Base-by-base conservation (phyloP, 1,140 invertebrate species). In the Grapholita molesta region DNA sequence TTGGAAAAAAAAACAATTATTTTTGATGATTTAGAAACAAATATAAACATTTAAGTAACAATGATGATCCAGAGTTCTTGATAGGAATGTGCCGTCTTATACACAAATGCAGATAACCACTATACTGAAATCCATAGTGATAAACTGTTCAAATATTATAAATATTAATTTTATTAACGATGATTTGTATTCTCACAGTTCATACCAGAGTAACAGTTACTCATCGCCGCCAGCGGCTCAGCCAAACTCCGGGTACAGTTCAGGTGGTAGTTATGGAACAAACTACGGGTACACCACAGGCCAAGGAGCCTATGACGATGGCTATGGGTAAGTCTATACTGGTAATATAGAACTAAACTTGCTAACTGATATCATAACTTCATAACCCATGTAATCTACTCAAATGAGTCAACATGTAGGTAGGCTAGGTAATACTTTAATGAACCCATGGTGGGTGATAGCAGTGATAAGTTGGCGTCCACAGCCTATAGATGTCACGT, bases 11-110 rank as follows among this genome's bases (percentile, higher is more conserved):
- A 48, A 48, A 15, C 7, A 18, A 2, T 48, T 18, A 8, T n/a
- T 7, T 48, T 48, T 18, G 15, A n/a, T 38, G n/a, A 0, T 38
- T 0, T 12, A 5, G 11, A 38, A 11, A 25, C 33, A 64, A 52
- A 52, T 21, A 11, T 30, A 48, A 32, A 24, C 42, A 18, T 61
- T 6, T 67, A 64, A 23, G 12, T 9, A 8, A 64, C 53, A 32
- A 77, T 90, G 86, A 90, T 90, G 88, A 90, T 76, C 70, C 85
- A 71, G 42, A 71, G 74, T 77, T 73, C 70, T 71, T 80, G 83
- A 89, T 90, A 90, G 88, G 88, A 90, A 90, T 90, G 61, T 89
- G 88, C 88, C 88, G 87, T 88, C 88, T 88, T 78, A 90, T 74
- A 90, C 84, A 83, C 71, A 88, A 66, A 85, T 89, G 88, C 84